A percentile compares a stretch with the other conserved stretches of the same genome.
Evolutionary conservation across 2,113 vertebrate genomes (phyloP).

Genomic region (Bos indicus): DNA sequence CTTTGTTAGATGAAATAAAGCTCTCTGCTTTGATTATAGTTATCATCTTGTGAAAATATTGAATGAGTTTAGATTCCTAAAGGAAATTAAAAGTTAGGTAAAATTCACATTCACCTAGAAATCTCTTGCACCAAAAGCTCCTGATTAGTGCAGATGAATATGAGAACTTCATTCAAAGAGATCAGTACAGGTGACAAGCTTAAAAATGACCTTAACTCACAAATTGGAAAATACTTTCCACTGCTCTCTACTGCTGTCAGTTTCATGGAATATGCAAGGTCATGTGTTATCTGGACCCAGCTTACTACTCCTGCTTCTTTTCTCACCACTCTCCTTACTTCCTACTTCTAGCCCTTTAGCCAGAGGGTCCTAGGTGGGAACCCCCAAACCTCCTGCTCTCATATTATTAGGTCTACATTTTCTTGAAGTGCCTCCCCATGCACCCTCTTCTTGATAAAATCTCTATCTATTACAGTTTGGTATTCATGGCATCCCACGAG

Average conservation of each 20-base stretch:
- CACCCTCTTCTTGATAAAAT: not conserved
- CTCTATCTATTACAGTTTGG: not conserved
- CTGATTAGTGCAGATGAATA: conserved; percentile 22
- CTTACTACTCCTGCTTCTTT: not conserved
- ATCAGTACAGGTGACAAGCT: not conserved
- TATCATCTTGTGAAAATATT: conserved; percentile 40
- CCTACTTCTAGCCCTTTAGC: not conserved
- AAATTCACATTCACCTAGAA: conserved; percentile 25
- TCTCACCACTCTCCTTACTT: not conserved
- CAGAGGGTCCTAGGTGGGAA: not conserved
- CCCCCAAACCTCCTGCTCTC: not conserved
- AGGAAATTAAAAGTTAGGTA: conserved; percentile 33
- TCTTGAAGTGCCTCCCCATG: not conserved
- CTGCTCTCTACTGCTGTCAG: not conserved
- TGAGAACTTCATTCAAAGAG: not conserved
- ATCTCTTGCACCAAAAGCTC: not conserved
- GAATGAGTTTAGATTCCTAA: not conserved
- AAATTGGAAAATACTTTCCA: not conserved
- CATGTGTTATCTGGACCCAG: not conserved
- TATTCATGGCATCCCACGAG: not conserved
- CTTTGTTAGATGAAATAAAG: conserved; percentile 47
- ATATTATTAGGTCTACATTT: not conserved
- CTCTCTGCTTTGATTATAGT: conserved; percentile 15
- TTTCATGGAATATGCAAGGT: not conserved
- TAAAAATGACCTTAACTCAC: conserved; percentile 12